Evolutionary conservation across 2,113 vertebrate genomes (phyloP).

Genomic region (Petaurus breviceps): DNA sequence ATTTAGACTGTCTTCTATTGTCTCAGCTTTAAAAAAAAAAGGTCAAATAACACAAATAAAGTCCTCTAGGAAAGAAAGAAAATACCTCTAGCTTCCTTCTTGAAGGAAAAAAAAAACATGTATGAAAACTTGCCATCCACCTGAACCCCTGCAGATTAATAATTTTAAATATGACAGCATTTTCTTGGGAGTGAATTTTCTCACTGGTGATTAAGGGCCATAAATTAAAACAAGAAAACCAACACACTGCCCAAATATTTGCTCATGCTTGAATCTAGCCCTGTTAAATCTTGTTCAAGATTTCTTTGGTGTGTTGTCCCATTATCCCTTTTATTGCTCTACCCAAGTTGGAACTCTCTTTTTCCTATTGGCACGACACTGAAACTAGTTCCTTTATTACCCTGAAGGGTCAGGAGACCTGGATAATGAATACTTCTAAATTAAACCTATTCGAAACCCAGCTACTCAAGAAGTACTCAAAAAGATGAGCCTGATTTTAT

Average conservation of each 20-base stretch:
- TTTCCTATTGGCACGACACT: neutral
- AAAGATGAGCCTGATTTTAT: constrained; percentile 56
- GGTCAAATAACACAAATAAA: neutral
- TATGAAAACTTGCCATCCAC: constrained; percentile 33
- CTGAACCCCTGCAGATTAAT: neutral
- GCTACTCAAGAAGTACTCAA: constrained; percentile 23
- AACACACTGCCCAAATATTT: constrained; percentile 60
- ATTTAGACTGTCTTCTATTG: constrained; percentile 38
- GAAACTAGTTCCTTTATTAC: constrained; percentile 40
- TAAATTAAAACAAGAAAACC: constrained; percentile 48
- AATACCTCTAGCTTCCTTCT: constrained; percentile 57
- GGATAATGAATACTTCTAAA: constrained; percentile 50
- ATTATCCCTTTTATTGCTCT: constrained; percentile 35
- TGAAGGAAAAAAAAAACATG: constrained; percentile 28
- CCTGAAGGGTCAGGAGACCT: constrained; percentile 24
- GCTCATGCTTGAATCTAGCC: constrained; percentile 28
- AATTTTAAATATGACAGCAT: constrained; percentile 37
- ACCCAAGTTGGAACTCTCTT: constrained; percentile 12
- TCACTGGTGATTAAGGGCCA: constrained; percentile 47
- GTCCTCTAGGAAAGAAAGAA: neutral
- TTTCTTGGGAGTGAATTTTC: constrained; percentile 45
- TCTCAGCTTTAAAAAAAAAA: constrained; percentile 37
- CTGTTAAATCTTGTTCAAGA: constrained; percentile 50
- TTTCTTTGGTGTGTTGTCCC: constrained; percentile 4
- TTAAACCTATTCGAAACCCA: constrained; percentile 32